These are phyloP conservation scores for Odocoileus virginianus DNA, from an alignment of 2,113 vertebrate genomes.

Conservation along the genomic window DNA sequence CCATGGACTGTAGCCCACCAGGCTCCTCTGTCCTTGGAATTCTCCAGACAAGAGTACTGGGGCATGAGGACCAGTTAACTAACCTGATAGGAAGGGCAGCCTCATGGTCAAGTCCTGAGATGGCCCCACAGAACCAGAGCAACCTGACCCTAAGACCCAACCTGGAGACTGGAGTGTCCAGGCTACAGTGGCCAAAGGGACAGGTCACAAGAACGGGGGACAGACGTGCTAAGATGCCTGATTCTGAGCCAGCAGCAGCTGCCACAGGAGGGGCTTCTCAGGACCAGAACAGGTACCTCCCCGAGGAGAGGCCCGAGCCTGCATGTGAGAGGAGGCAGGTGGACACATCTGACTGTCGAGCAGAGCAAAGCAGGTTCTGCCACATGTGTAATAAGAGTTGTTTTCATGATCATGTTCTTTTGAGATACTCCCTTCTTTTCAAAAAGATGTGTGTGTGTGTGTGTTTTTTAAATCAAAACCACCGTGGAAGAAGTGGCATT, in stretches of 20 bases:
- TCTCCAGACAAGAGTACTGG: neutral
- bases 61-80: neutral
- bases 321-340: accelerated
- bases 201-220: neutral
- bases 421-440: neutral
- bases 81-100: neutral
- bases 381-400: too few species aligned
- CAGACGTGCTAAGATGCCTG: neutral
- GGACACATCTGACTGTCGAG: neutral
- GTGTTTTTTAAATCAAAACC: neutral
- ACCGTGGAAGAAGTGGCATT: neutral
- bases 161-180: neutral
- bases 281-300: neutral
- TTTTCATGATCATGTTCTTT: neutral
- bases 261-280: neutral
- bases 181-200: neutral
- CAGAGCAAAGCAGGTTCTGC: neutral
- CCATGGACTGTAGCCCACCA: neutral
- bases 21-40: neutral
- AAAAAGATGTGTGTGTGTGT: neutral
- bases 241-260: neutral
- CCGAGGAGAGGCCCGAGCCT: neutral
- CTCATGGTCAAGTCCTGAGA: neutral
- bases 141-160: neutral
- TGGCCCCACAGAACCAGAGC: neutral